Evolutionary conservation across 2,888 invertebrate species (phyloP), one percentile per base, ranked within the genome.

Genomic region (Drosophila infuscata): DNA sequence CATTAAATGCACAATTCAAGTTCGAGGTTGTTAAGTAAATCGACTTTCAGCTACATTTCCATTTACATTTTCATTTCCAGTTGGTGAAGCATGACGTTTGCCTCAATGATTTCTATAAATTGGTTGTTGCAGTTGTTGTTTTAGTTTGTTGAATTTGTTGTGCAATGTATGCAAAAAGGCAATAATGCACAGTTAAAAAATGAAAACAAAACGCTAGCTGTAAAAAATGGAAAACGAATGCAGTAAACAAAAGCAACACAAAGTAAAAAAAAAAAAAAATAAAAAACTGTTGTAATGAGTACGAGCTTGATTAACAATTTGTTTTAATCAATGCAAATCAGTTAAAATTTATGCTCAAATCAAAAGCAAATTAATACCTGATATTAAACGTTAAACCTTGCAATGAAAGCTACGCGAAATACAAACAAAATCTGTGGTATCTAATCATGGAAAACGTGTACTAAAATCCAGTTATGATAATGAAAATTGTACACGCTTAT

Each of bases 51-150:
- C 52, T 36, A 56, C 54, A 59, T 66, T 66, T 71, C 38, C 43
- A 12, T 66, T 66, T 65, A 35, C 43, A 12, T 17, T 17, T 35
- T 29, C 36, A 54, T 54, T 54, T 56, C 29, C 65, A 79, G 78
- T 63, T 76, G 79, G 61, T 79, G 64, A 49, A 70, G 76, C 76
- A 59, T 79, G 70, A 70, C 76, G 61, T 59, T 73, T 70, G 70
- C 25, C 64, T 67, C 61, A 72, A 67, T 70, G 76, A 62, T 67
- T 82, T 76, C 64, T 52, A 38, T 38, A 63, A 43, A 62, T 38
- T 35, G 53, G n/a, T n/a, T 41, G 38, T 8, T 38, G 7, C 0
- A 38, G n/a, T 53, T 49, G 41, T 60, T 64, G 58, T 70, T 43
- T 5, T 29, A 25, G 6, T 53, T 20, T 20, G 46, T 61, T 64